Conservation (phyloP, 2,797 vertebrate genomes). For the Acrocephalus scirpaceus region DNA sequence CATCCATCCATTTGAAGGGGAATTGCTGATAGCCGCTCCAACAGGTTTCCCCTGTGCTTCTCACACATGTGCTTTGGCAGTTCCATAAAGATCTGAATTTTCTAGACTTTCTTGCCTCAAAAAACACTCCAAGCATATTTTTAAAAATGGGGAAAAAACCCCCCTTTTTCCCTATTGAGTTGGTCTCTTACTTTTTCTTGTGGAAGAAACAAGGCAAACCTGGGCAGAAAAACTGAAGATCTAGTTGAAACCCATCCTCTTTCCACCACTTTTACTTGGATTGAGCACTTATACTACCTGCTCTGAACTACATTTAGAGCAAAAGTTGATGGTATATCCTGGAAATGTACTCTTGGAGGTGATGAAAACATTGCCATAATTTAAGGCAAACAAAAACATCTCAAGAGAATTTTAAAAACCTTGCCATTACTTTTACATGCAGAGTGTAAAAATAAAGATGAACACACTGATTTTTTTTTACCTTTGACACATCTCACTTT, state of each 20-base stretch:
- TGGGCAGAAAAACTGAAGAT: neutral
- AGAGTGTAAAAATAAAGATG: neutral
- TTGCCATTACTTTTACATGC: neutral
- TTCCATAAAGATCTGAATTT: neutral
- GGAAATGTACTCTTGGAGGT: neutral
- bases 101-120: neutral
- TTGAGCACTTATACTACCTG: neutral
- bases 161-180: neutral
- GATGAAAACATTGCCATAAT: neutral
- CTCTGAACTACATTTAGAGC: neutral
- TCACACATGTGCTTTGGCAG: neutral
- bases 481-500: neutral
- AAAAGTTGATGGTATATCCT: neutral
- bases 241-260: neutral
- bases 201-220: neutral
- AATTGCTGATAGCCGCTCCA: neutral
- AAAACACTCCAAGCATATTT: neutral
- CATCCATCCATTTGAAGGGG: neutral
- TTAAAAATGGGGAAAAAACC: fast-evolving
- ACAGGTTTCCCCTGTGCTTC: neutral
- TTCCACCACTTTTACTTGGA: neutral
- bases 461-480: neutral
- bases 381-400: neutral
- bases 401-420: neutral
- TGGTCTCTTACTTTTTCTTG: neutral